Conservation (phyloP, 2,888 invertebrate species). For the Tribolium freemani region DNA sequence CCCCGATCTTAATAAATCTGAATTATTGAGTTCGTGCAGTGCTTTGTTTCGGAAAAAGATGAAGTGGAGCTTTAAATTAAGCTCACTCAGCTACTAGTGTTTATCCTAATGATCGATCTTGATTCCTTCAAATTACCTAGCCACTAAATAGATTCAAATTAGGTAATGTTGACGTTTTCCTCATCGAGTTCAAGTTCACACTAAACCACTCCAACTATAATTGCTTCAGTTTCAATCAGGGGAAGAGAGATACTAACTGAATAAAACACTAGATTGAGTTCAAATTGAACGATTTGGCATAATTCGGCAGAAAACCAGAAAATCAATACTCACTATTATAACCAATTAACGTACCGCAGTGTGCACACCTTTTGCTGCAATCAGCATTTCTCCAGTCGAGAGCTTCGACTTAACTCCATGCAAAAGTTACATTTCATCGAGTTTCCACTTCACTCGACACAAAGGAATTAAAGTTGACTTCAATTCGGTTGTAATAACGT, state of each 20-base stretch:
- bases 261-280: constrained; percentile 27
- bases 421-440: constrained; percentile 29
- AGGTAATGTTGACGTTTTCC: constrained; percentile 31
- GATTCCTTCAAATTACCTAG: constrained; percentile 18
- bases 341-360: constrained; percentile 25
- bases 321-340: constrained; percentile 34
- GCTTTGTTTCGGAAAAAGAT: neutral
- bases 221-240: constrained; percentile 17
- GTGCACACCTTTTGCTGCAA: constrained; percentile 26
- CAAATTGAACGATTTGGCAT: constrained; percentile 14
- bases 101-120: constrained; percentile 4
- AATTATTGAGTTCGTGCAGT: neutral
- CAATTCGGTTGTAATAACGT: constrained; percentile 24
- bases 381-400: constrained; percentile 23
- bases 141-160: constrained; percentile 27
- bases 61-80: neutral
- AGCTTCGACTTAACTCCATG: constrained; percentile 9
- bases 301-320: constrained; percentile 16
- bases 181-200: constrained; percentile 21
- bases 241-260: constrained; percentile 6
- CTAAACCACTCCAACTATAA: constrained; percentile 19
- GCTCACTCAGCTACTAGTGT: constrained; percentile 1
- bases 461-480: constrained; percentile 21
- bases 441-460: constrained; percentile 32
- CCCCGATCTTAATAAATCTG: neutral